These are phyloP conservation scores for Ormyrus thymus DNA, from an alignment of 2,888 invertebrate species.

Conservation along the genomic window DNA sequence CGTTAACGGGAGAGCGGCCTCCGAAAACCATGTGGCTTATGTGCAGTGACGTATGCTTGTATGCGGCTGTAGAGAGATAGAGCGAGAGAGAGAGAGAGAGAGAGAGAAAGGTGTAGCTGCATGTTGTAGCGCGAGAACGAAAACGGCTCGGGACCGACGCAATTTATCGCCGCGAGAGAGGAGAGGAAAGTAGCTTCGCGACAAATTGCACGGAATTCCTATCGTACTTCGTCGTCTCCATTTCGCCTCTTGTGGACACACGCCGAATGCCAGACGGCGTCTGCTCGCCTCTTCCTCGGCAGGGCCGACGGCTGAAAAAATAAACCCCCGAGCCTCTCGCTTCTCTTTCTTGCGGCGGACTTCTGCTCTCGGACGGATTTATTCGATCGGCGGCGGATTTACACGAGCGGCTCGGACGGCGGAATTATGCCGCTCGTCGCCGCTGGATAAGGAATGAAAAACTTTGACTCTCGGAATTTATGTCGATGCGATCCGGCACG, in stretches of 20 bases:
- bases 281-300: not conserved
- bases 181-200: slow-evolving; percentile 45
- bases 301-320: slow-evolving; percentile 2
- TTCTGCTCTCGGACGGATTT: slow-evolving; percentile 10
- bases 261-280: slow-evolving; percentile 29
- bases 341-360: slow-evolving; percentile 5
- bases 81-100: no score
- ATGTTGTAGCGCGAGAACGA: slow-evolving; percentile 25
- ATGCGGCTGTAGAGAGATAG: not conserved
- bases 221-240: slow-evolving; percentile 50
- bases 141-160: slow-evolving; percentile 50
- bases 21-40: slow-evolving; percentile 33
- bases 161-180: slow-evolving; percentile 39
- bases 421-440: slow-evolving; percentile 15
- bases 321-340: slow-evolving; percentile 23
- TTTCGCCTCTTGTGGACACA: slow-evolving; percentile 30
- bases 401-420: slow-evolving; percentile 6
- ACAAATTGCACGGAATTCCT: slow-evolving; percentile 54
- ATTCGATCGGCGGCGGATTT: slow-evolving; percentile 37
- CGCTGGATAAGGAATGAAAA: not conserved
- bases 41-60: not conserved
- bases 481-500: slow-evolving; percentile 1
- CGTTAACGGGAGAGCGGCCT: not conserved
- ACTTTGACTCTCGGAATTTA: slow-evolving; percentile 2
- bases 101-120: not conserved